Evolutionary conservation across 2,113 vertebrate genomes (phyloP), one percentile per base, ranked within the genome.

Genomic region (Mesocricetus auratus): DNA sequence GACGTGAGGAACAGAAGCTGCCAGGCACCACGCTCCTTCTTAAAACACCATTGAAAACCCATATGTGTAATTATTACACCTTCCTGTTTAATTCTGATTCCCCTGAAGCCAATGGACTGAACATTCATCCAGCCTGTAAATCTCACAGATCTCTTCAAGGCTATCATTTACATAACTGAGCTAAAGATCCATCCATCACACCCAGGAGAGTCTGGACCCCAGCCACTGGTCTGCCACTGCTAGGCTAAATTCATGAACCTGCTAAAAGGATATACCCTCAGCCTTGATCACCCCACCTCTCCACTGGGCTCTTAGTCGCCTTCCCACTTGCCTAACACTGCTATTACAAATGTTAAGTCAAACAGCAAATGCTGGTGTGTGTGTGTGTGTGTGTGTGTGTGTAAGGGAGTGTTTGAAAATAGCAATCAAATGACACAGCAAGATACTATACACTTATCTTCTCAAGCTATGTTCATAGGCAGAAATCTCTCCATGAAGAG

Each of bases 1-100:
- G 96, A 97, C 81, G 96, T 97, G 94, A 97, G 95, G 36, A 97
- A 81, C 93, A 98, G 98, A 98, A 96, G 94, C 87, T 98, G 95
- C 94, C 98, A 97, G 97, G 94, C 97, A 97, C 2, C 96, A 81
- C 82, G 95, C 95, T 95, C 90, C 73, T 82, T 94, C 97, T 97
- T 92, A 96, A 96, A 97, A 94, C 75, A 81, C 68, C 96, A 95
- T 93, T 98, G 97, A 96, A 98, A 98, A 79, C 88, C 73, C 92
- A 96, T 53, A 83, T 42, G 83, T 94, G 90, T 94, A 97, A 98
- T 98, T 97, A 97, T 75, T 92, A 95, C 58, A 94, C 68, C 82
- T 98, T 94, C 96, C 75, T 0, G 47, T 89, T 94, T 92, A 82
- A 96, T 94, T 93, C 82, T 79, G 94, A 93, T 16, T 96, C 42